Percentiles rank a stretch among this genome's conserved stretches.
Conservation (phyloP, 2,797 vertebrate species). For the Trichosurus vulpecula region DNA sequence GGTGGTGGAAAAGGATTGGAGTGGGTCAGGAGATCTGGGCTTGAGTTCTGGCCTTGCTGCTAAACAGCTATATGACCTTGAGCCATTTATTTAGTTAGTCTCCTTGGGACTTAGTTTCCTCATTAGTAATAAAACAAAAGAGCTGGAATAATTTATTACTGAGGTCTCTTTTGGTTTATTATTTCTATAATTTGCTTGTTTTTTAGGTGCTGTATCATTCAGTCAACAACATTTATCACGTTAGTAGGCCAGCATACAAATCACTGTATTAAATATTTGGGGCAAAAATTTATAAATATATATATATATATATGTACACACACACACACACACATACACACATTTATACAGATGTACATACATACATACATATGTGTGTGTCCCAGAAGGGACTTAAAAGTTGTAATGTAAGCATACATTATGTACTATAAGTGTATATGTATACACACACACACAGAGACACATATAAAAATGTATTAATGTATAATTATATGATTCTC, state of each 20-base stretch:
- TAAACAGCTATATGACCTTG: neutral
- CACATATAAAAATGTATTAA: neutral
- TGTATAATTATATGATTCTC: slow-evolving; percentile 13
- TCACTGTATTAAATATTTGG: slow-evolving; percentile 1
- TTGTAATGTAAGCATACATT: neutral
- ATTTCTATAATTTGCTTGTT: slow-evolving; percentile 54
- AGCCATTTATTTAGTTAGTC: slow-evolving; percentile 30
- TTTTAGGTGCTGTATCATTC: neutral
- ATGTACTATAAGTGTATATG: too few species aligned
- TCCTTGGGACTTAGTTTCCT: slow-evolving; percentile 33
- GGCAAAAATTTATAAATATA: neutral
- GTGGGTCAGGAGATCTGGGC: neutral
- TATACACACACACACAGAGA: too few species aligned
- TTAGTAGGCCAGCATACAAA: slow-evolving; percentile 30
- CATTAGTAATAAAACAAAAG: slow-evolving; percentile 28
- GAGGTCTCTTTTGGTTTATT: slow-evolving; percentile 36
- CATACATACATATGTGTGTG: neutral
- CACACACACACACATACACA: too few species aligned
- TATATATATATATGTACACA: too few species aligned
- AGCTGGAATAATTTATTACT: slow-evolving; percentile 35
- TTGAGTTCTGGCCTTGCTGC: neutral
- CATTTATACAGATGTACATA: neutral
- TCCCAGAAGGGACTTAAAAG: neutral
- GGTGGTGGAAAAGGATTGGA: neutral
- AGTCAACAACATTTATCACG: slow-evolving; percentile 26